Evolutionary conservation across 2,113 vertebrate genomes (phyloP), one percentile per base, ranked within the genome.

Genomic region (Pseudorhombus dupliciocellatus): DNA sequence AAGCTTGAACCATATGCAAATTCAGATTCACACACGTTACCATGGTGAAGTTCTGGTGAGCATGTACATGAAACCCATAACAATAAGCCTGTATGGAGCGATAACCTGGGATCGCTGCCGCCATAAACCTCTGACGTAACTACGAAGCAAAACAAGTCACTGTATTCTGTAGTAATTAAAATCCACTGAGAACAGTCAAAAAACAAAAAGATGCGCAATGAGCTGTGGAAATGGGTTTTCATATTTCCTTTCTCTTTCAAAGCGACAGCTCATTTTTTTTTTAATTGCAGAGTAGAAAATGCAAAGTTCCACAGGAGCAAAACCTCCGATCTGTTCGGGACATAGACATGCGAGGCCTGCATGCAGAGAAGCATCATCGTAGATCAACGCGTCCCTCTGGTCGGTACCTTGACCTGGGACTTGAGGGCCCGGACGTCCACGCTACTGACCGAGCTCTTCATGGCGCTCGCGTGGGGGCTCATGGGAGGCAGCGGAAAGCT

Each of bases 401-500:
- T 71, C 70, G 59, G 87, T 93, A 94, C 93, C 92, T 92, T 77
- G 75, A 84, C 84, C 88, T 70, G 69, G 63, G 74, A 61, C 68
- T 69, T 64, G 66, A 52, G 22, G 67, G 60, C 66, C 66, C 53
- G 83, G 70, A 77, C 6, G 28, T 83, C 84, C 62, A 55, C 0
- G 31, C 78, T 80, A 89, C 79, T 84, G 87, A 73, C 67, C 0
- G 84, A 83, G 78, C 30, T 77, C 82, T 74, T 84, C 81, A 82
- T 1, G 42, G 3, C 62, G 51, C 83, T 4, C 28, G 50, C 21
- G 1, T 37, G 7, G 12, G 93, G 92, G 70, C 87, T 94, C 62
- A 93, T 85, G 67, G 93, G 93, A 37, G 93, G 93, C 66, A 94
- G 87, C 0, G 93, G 93, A 80, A 91, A 94, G 71, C 56, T 93